phyloP scores from a whole-genome alignment of 64 coral and sea anemone genomes.

The Pocillopora damicornis region DNA sequence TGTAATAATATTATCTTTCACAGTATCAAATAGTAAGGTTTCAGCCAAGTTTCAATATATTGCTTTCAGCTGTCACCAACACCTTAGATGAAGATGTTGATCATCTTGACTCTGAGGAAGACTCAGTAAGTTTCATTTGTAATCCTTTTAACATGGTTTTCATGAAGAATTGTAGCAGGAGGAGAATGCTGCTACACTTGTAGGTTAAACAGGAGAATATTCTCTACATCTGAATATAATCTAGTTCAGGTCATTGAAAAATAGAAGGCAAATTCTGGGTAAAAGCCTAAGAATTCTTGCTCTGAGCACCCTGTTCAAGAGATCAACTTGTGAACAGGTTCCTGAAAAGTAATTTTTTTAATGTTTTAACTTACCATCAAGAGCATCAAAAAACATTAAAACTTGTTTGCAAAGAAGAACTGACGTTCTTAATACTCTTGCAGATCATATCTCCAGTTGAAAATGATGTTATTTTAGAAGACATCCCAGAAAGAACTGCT shows the following conservation, averaged over 20 bases:
- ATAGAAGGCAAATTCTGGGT: too few relatives aligned
- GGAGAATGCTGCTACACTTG: too few relatives aligned
- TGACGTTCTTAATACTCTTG: background rate
- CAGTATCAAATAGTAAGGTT: background rate
- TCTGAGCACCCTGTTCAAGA: too few relatives aligned
- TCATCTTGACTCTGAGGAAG: conserved; percentile 1
- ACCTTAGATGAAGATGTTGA: conserved; percentile 12
- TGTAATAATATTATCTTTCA: background rate
- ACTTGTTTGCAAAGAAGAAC: too few relatives aligned
- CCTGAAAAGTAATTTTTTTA: too few relatives aligned
- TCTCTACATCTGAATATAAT: too few relatives aligned
- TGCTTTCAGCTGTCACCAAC: background rate
- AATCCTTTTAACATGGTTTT: background rate
- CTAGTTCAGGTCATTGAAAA: too few relatives aligned
- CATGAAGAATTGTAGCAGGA: background rate
- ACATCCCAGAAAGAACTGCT: conserved; percentile 6
- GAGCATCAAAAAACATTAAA: too few relatives aligned
- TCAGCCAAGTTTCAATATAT: background rate
- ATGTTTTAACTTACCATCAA: too few relatives aligned
- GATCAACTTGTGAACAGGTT: too few relatives aligned
- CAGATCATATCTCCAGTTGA: conserved; percentile 62
- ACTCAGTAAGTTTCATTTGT: background rate
- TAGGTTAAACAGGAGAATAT: too few relatives aligned
- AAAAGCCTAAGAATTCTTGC: too few relatives aligned
- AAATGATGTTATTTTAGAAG: conserved; percentile 57